Base-by-base conservation (phyloP, 2,113 vertebrate genomes). In the Neotoma lepida region DNA sequence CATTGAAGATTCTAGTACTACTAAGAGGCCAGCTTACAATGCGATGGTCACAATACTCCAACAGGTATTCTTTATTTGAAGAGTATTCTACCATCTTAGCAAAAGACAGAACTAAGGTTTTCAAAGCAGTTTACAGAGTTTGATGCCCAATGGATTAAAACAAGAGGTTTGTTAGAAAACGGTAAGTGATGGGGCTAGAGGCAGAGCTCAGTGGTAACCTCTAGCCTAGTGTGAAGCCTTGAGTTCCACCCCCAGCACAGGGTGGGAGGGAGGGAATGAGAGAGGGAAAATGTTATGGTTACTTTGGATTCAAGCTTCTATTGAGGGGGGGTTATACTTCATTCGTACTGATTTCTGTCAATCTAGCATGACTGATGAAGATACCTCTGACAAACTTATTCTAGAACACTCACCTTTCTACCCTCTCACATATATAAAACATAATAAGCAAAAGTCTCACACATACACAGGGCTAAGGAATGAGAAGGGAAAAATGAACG, bases 1-100 rank as follows among this genome's bases (percentile, higher is more conserved):
- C 96, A 94, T 33, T 0, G 96, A 94, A 97, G 92, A 94, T 88
- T 96, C 96, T 93, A 97, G 92, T 96, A 96, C 88, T 89, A 96
- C 91, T 91, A 96, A 68, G 88, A 87, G 95, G 68, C 93, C 70
- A 96, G 93, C 39, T 63, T 80, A 61, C 86, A 97, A 97, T 0
- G 2, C 89, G 87, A 93, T 95, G 90, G 81, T 86, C 96, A 94
- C 66, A 95, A 89, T 63, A 88, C 76, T 95, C 82, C 58, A 96
- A 71, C n/a, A n/a, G 89, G 93, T 95, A 39, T 87, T 90, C 86
- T 85, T 68, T 87, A 68, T 41, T 78, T 41, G 64, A 73, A 49
- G 41, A 88, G 76, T 92, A 87, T 90, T 64, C 56, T 91, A 90
- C 41, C 44, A 66, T 76, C 26, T 89, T 49, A 66, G 49, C 80